Percentiles rank a stretch among this genome's conserved stretches.
phyloP scores from a whole-genome alignment of 2,113 vertebrate genomes.

The Callocephalon fimbriatum region DNA sequence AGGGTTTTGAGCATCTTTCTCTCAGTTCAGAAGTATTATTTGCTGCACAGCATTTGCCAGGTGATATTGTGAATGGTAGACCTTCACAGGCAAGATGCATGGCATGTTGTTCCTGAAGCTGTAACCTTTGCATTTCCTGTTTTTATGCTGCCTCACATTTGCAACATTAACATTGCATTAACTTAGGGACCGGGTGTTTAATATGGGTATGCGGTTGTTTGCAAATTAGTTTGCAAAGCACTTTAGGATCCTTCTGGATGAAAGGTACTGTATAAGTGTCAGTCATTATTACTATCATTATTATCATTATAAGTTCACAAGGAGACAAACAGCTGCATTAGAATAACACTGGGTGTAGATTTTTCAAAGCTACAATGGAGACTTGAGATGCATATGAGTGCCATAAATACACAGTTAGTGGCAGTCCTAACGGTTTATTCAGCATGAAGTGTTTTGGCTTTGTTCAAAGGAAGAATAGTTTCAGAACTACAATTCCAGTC shows the following conservation, averaged over 20 bases:
- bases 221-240: conserved; percentile 35
- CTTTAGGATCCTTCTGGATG: conserved; percentile 34
- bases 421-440: not conserved
- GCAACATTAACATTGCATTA: not conserved
- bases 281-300: conserved; percentile 56
- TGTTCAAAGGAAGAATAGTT: not conserved
- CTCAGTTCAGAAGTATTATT: not conserved
- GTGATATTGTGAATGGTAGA: not conserved
- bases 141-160: not conserved
- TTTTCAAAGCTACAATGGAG: not conserved
- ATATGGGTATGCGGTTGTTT: not conserved
- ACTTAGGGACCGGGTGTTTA: not conserved
- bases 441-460: not conserved
- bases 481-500: not conserved
- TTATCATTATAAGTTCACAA: conserved; percentile 23
- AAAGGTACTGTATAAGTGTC: conserved; percentile 39
- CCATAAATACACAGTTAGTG: not conserved
- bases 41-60: not conserved
- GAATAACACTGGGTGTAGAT: not conserved
- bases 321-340: not conserved
- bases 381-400: not conserved
- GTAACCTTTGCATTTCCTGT: not conserved
- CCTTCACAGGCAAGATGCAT: not conserved
- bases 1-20: conserved; percentile 8
- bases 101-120: not conserved